These are phyloP conservation scores for Laticauda laticaudata DNA, from an alignment of 2,113 vertebrate genomes.

Conservation along the genomic window DNA sequence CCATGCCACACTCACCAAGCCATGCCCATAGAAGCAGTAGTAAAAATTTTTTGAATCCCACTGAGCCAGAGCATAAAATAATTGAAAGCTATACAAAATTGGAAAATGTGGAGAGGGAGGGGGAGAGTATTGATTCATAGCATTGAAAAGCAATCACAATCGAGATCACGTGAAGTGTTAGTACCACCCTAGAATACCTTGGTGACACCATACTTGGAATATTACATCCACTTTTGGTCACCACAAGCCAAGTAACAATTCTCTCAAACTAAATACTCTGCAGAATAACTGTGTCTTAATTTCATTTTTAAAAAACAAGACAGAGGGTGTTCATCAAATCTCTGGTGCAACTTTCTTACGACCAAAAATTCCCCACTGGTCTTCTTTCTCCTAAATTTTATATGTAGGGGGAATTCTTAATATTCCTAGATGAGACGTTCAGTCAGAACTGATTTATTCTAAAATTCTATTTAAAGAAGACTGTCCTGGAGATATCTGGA, in stretches of 20 bases:
- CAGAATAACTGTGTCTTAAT: not conserved
- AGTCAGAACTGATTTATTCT: not conserved
- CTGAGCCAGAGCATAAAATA: not conserved
- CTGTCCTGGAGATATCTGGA: not conserved
- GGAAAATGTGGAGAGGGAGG: not conserved
- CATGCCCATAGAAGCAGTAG: too few species aligned
- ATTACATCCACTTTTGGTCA: too few species aligned
- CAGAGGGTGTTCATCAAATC: not conserved
- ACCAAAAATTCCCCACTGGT: not conserved
- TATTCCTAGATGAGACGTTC: not conserved
- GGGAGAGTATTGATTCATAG: too few species aligned
- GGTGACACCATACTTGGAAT: too few species aligned
- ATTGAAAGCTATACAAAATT: not conserved
- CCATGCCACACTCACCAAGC: too few species aligned
- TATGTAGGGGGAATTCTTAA: not conserved
- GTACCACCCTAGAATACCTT: too few species aligned
- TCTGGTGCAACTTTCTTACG: not conserved
- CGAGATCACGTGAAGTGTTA: too few species aligned
- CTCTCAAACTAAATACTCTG: not conserved
- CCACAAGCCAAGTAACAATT: not conserved
- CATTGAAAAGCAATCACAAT: accelerated
- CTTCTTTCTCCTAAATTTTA: not conserved
- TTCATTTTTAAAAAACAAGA: not conserved
- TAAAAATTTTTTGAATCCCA: too few species aligned
- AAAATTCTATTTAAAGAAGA: not conserved